Evolutionary conservation across 2,113 vertebrate genomes (phyloP), one percentile per base, ranked within the genome.

Genomic region (Copsychus sechellarum): DNA sequence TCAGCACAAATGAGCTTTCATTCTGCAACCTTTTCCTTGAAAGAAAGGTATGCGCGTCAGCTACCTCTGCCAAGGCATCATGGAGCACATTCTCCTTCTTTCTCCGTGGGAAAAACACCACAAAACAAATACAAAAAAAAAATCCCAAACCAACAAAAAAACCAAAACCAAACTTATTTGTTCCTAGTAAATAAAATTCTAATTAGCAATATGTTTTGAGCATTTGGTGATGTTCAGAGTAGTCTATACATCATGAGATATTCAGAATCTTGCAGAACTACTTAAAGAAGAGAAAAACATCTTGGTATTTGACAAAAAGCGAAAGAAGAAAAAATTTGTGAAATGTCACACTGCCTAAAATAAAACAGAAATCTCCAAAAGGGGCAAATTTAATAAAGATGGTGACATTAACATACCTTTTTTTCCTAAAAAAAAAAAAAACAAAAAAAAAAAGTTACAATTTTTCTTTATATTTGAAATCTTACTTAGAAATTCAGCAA

Each of bases 271-370:
- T 78, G 14, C 36, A 78, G 36, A 65, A 36, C 13, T 83, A 19
- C 33, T 42, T 58, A 26, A 83, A 51, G 12, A 24, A 70, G 14
- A 14, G 76, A 71, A 69, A 76, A 67, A 0, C 1, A 24, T 48
- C 28, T 56, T 76, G 14, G 4, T 69, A 33, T 38, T 85, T 79
- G 42, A 62, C 7, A 40, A 47, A 86, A 77, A 81, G 43, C 14
- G 26, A 56, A 67, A 61, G 6, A 67, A 80, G n/a, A 73, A 86
- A 38, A 4, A 89, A 81, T 57, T 74, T 1, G 2, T 78, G 70
- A 94, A 92, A 93, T 90, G 31, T 53, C 73, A 94, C 29, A 57
- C 19, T 79, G 38, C 78, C 34, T 78, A 76, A 93, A 95, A 89
- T 87, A 91, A 65, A 60, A 25, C 25, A 69, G 22, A 53, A 71